Evolutionary conservation across 30 jellyfish, hydroid and myxozoan species (phyloP), one percentile per base, ranked within the genome.

Genomic region (Hydractinia symbiolongicarpus): DNA sequence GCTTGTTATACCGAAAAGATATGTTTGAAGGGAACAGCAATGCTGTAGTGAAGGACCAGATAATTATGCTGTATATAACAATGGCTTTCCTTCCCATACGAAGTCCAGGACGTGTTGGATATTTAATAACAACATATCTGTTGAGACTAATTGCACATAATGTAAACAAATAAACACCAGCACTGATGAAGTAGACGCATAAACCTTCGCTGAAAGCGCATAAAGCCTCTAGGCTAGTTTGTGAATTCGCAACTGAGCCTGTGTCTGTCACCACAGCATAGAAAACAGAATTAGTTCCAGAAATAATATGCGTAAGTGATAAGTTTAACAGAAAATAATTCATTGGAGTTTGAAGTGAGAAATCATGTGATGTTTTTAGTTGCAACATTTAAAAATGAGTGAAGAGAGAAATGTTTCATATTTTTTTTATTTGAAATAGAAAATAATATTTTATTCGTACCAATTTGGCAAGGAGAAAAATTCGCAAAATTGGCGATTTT

Each of bases 131-230:
- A 44, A 90, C 79, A 81, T 58, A 90, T 55, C 97, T 54, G 84
- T 90, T 90, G 73, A 82, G 85, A 54, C 90, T 67, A 6, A 90
- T 90, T 7, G 93, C 89, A 61, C 97, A 90, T 53, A 90, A 76
- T 4, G 95, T 85, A 16, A 90, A 83, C 14, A 90, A 88, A 40
- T 94, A 85, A 20, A 93, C 72, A 4, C 95, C 97, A 4, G 95
- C 83, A 0, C 95, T 95, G 15, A 90, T 79, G 67, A 90, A 90
- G 66, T 83, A 90, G 54, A 88, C 77, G 64, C 90, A 54, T 52
- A 90, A 54, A 6, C 97, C 97, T 57, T 90, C 97, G 58, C 95
- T 84, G 11, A 84, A 40, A 61, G 72, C 83, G 82, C 97, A 90
- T 40, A 84, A 53, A 19, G 62, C 79, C 16, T 90, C 87, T 9